A percentile compares a stretch with the other conserved stretches of the same genome.
Evolutionary conservation across 2,888 invertebrate species (phyloP).

Genomic region (Brenthis ino): DNA sequence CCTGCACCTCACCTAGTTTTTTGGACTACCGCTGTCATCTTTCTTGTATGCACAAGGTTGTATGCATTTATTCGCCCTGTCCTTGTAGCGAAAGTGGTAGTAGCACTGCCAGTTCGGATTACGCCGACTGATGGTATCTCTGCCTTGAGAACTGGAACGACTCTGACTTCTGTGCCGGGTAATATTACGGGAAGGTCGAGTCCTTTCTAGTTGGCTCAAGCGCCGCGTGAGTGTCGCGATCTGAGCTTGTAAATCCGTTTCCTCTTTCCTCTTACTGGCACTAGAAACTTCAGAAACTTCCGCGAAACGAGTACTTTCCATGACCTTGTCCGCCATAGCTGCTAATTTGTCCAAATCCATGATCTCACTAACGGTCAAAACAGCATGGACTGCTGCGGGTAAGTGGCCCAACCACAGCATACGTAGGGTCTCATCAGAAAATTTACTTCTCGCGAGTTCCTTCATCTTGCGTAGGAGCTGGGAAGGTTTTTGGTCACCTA

Average conservation of each 20-base stretch:
- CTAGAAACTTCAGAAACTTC: constrained; percentile 18
- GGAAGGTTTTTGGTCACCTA: constrained; percentile 3
- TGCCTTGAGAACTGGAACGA: constrained; percentile 18
- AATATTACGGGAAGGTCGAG: constrained; percentile 1
- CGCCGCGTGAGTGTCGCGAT: constrained; percentile 20
- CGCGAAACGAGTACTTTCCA: constrained; percentile 13
- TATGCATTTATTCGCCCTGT: constrained; percentile 29
- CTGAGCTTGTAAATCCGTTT: constrained; percentile 14
- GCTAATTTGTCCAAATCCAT: constrained; percentile 31
- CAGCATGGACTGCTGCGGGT: constrained; percentile 32
- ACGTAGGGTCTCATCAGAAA: constrained; percentile 32
- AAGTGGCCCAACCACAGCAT: constrained; percentile 37
- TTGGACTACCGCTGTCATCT: constrained; percentile 4
- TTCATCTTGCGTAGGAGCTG: constrained; percentile 6
- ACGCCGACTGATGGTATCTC: constrained; percentile 8
- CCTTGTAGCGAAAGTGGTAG: constrained; percentile 24
- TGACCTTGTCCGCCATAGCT: constrained; percentile 35
- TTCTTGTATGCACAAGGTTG: constrained; percentile 35
- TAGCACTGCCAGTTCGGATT: constrained; percentile 21
- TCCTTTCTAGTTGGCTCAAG: constrained; percentile 11
- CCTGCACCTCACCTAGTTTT: constrained; percentile 34
- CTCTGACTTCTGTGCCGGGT: neutral
- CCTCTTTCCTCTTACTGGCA: neutral
- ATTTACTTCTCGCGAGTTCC: constrained; percentile 16
- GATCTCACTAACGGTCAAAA: constrained; percentile 27